These are phyloP conservation scores for Cataglyphis hispanica DNA, from an alignment of 1,140 invertebrate genomes.

Conservation along the genomic window DNA sequence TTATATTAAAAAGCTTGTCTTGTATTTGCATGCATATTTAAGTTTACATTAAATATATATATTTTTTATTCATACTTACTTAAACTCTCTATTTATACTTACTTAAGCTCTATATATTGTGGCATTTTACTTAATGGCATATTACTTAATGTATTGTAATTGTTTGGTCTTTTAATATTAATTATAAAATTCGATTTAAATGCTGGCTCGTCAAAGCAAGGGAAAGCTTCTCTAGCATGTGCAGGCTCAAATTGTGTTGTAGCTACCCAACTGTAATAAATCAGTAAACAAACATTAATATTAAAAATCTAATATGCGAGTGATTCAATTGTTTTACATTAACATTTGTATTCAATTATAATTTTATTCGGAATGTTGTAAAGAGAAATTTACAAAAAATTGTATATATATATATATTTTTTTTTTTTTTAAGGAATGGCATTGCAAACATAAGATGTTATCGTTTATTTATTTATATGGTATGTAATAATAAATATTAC, in stretches of 20 bases:
- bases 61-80: constrained; percentile 65
- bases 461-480: neutral
- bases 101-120: neutral
- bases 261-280: constrained; percentile 88
- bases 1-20: neutral
- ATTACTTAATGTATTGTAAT: constrained; percentile 85
- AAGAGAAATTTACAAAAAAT: neutral
- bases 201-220: constrained; percentile 95
- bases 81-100: neutral
- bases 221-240: constrained; percentile 94
- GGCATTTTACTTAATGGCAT: constrained; percentile 78
- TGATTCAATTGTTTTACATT: neutral
- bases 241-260: constrained; percentile 94
- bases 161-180: constrained; percentile 87
- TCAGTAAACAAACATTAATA: neutral
- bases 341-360: neutral
- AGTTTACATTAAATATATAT: neutral
- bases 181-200: constrained; percentile 93
- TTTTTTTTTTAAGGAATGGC: neutral
- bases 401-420: neutral
- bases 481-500: constrained; percentile 45
- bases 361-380: neutral
- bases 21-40: neutral
- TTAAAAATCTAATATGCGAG: neutral
- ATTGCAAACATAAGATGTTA: neutral